Evolutionary conservation across 1,140 invertebrate genomes (phyloP).

Genomic region (Macrobrachium rosenbergii): DNA sequence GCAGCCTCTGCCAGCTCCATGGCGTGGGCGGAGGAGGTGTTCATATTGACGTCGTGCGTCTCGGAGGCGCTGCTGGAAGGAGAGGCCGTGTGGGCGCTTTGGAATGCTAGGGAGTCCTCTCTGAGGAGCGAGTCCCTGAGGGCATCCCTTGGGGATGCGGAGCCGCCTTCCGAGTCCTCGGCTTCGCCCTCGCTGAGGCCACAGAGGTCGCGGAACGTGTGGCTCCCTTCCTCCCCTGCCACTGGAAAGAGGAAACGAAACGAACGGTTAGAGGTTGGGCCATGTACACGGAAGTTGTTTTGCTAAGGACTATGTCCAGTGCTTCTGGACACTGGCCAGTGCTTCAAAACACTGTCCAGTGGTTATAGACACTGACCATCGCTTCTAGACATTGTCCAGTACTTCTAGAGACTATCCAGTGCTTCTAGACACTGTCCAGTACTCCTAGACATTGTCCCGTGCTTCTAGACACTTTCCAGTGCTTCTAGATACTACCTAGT

Average conservation of each 20-base stretch:
- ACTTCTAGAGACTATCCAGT: no score
- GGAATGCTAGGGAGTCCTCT: no score
- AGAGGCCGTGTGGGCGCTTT: neutral
- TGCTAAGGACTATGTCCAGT: neutral
- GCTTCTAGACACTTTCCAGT: no score
- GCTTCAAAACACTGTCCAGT: no score
- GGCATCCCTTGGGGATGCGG: constrained; percentile 35
- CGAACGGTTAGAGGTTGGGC: neutral
- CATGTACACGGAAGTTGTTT: neutral
- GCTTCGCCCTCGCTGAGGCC: constrained; percentile 40
- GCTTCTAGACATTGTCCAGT: no score
- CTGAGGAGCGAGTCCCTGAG: neutral
- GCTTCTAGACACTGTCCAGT: no score
- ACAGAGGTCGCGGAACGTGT: constrained; percentile 54
- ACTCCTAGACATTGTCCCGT: no score
- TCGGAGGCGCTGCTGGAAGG: constrained; percentile 36
- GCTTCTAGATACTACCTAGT: no score
- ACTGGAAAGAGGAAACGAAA: constrained; percentile 40
- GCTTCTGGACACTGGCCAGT: neutral
- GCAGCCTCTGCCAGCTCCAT: constrained; percentile 44
- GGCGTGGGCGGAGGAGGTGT: constrained; percentile 44
- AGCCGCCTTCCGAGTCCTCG: constrained; percentile 49
- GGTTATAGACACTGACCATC: no score
- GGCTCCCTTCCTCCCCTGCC: constrained; percentile 48
- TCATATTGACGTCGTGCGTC: constrained; percentile 31